Percentiles rank a stretch among this genome's conserved stretches.
These are phyloP conservation scores for Catostylus mosaicus DNA, from an alignment of 30 jellyfish, hydroid and myxozoan species.

Conservation along the genomic window DNA sequence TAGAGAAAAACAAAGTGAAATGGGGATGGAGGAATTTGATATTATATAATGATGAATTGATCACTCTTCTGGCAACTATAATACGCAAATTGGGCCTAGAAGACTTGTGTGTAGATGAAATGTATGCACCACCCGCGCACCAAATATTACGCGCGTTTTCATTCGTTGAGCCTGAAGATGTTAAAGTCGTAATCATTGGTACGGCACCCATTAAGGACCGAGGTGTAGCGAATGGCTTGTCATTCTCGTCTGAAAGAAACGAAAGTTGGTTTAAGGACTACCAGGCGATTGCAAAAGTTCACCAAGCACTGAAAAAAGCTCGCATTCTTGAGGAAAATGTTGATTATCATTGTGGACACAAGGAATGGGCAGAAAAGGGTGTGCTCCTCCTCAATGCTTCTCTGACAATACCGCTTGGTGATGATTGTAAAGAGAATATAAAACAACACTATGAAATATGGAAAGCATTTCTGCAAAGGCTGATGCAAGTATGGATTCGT, in stretches of 20 bases:
- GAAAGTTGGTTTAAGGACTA: neutral
- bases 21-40: neutral
- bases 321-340: neutral
- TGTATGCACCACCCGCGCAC: neutral
- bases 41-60: neutral
- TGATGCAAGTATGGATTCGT: neutral
- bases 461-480: neutral
- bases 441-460: neutral
- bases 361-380: constrained; percentile 12
- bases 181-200: constrained; percentile 23
- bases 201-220: neutral
- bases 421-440: neutral
- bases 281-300: neutral
- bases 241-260: neutral
- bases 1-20: neutral
- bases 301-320: neutral
- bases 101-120: neutral
- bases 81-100: neutral
- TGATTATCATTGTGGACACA: neutral
- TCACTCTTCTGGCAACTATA: neutral
- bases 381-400: constrained; percentile 14
- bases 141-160: constrained; percentile 9
- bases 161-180: neutral
- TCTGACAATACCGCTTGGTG: neutral
- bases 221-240: constrained; percentile 2